Percentiles rank a stretch among this genome's conserved stretches.
Conservation (phyloP, 2,888 invertebrate species). For the Macrosiphum euphorbiae region DNA sequence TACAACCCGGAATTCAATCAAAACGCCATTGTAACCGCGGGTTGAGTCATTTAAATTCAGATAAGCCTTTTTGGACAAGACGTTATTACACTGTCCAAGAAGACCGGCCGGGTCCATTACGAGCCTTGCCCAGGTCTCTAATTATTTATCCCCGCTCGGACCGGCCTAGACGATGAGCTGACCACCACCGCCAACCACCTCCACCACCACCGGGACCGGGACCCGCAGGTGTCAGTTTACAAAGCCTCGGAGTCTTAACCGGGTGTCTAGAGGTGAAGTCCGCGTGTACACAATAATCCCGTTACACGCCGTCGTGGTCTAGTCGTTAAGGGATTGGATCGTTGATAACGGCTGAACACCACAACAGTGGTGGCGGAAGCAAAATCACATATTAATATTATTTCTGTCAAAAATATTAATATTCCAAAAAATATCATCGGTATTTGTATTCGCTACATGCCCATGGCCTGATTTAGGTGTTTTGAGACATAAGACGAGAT, state of each 20-base stretch:
- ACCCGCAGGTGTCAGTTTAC: constrained; percentile 24
- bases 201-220: neutral
- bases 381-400: neutral
- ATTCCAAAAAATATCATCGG: neutral
- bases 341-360: neutral
- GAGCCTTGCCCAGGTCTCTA: constrained; percentile 31
- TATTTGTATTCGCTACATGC: neutral
- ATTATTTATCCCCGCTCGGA: constrained; percentile 55
- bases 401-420: neutral
- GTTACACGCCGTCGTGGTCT: constrained; percentile 6
- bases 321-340: constrained; percentile 9
- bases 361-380: neutral
- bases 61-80: constrained; percentile 64
- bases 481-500: neutral
- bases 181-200: neutral
- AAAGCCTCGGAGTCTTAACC: constrained; percentile 61
- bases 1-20: constrained; percentile 59
- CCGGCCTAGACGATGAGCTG: constrained; percentile 41
- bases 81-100: constrained; percentile 61
- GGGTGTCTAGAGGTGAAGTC: constrained; percentile 38
- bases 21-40: constrained; percentile 38
- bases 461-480: neutral
- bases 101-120: constrained; percentile 35
- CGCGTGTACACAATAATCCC: constrained; percentile 51
- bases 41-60: constrained; percentile 60